Evolutionary conservation across 2,113 vertebrate genomes (phyloP), one percentile per base, ranked within the genome.

Genomic region (Vidua chalybeata): DNA sequence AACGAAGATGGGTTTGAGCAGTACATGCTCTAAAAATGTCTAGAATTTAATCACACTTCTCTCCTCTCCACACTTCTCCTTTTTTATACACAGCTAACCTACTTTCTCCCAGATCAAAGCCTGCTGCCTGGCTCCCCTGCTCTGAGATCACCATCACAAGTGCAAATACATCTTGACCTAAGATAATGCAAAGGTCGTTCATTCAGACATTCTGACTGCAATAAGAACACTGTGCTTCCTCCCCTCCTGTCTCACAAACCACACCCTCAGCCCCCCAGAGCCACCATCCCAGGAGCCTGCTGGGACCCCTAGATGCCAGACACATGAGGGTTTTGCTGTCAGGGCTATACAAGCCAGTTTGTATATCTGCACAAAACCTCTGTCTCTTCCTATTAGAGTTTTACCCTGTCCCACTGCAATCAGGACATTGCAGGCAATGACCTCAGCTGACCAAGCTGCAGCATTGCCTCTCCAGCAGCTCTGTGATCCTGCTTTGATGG

Each of bases 321-420:
- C 19, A 10, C 1, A 0, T 10, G 51, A 64, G n/a, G 41, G 37
- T 79, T 75, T 84, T 7, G 1, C 56, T 56, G 37, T 18, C 66
- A 0, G 0, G 49, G 30, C 45, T 13, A 2, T 6, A 37, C 39
- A 22, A 9, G 3, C n/a, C 3, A 1, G 21, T 27, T 63, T 81
- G 46, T 17, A 43, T 27, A 43, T 27, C 85, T 17, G 20, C 49
- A 62, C 5, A 4, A 52, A 77, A 41, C 8, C 1, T 55, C 66
- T 27, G 28, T 68, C 68, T 63, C 74, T 92, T 87, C 55, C 48
- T 16, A 39, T 54, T 54, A 78, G 51, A 73, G 48, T 35, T 87
- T 51, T 48, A 20, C 31, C 66, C 46, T n/a, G 35, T 75, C 49
- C n/a, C 1, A 0, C 43, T 59, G 35, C 20, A 33, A 58, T 81